Evolutionary conservation across 2,797 vertebrate species (phyloP), one percentile per base, ranked within the genome.

Genomic region (Distichodus sexfasciatus): DNA sequence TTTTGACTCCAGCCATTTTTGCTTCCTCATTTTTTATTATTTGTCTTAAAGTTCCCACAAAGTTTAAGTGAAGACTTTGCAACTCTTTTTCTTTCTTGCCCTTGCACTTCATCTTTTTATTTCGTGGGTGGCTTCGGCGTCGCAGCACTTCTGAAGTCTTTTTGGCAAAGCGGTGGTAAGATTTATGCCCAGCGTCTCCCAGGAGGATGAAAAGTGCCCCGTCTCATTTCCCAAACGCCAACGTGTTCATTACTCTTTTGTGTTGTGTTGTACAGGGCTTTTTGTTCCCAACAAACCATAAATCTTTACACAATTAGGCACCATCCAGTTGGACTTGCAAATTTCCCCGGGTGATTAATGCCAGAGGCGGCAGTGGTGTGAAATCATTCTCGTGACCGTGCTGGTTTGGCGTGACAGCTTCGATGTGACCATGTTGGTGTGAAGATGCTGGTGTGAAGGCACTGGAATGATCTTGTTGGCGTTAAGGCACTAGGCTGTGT

Each of bases 231-330:
- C 46, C 33, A 54, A 35, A 47, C 60, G 61, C 38, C 40, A 72
- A 66, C 29, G 43, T 50, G 61, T 73, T 73, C 54, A 76, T 72
- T 69, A 76, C 15, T 63, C 74, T 58, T 58, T 40, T 26, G 59
- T 26, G 41, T 64, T 76, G 68, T 60, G 35, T 65, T 24, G 19
- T 69, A 51, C 29, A 53, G 35, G 3, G 17, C 8, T 71, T 70
- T 62, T 60, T 62, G 40, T 47, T 66, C 29, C 19, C 29, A 46
- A 5, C 21, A 63, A 70, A 66, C 51, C 57, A 66, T 66, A 71
- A 70, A 55, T 77, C 67, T 69, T 67, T 44, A 35, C 38, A 31
- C 67, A 70, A 63, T 77, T 77, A 71, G 43, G 23, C 51, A 46
- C 23, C 35, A 69, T 72, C 17, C 60, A 54, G 40, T 76, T 50